phyloP scores from a whole-genome alignment of 2,888 invertebrate species.

The Venustoraphidia nigricollis region DNA sequence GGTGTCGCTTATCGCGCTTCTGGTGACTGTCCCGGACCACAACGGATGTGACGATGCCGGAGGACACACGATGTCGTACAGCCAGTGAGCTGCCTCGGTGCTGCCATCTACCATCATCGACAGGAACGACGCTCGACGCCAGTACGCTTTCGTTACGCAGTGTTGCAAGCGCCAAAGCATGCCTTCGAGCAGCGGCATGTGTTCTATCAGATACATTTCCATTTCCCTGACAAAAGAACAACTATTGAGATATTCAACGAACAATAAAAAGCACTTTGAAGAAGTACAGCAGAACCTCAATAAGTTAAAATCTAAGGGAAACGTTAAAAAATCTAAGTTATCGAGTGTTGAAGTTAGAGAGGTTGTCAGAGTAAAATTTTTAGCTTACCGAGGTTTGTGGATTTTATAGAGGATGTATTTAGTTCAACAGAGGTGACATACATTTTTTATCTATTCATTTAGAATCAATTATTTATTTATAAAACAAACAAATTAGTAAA shows the following conservation, averaged over 20 bases:
- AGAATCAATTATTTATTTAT: too few relatives aligned
- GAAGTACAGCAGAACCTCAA: neutral
- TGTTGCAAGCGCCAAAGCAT: conserved; percentile 54
- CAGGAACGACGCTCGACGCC: conserved; percentile 29
- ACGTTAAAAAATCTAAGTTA: too few relatives aligned
- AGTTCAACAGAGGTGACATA: too few relatives aligned
- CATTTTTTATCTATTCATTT: too few relatives aligned
- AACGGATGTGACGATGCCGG: conserved; percentile 46
- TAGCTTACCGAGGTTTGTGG: too few relatives aligned
- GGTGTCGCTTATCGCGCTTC: too few relatives aligned
- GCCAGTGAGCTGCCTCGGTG: conserved; percentile 30
- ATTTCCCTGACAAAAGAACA: conserved; percentile 35
- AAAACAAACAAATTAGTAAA: too few relatives aligned
- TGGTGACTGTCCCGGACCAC: conserved; percentile 28
- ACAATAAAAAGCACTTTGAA: neutral
- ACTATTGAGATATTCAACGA: neutral
- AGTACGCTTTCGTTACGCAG: conserved; percentile 49
- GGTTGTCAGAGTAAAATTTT: too few relatives aligned
- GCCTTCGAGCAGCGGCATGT: conserved; percentile 58
- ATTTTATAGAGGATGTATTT: too few relatives aligned
- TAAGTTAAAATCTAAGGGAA: too few relatives aligned
- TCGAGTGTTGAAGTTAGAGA: too few relatives aligned
- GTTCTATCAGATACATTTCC: conserved; percentile 63
- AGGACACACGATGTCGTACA: conserved; percentile 51
- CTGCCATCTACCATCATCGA: conserved; percentile 35